Evolutionary conservation across 1,140 invertebrate species (phyloP), one percentile per base, ranked within the genome.

Genomic region (Hylyphantes graminicola): DNA sequence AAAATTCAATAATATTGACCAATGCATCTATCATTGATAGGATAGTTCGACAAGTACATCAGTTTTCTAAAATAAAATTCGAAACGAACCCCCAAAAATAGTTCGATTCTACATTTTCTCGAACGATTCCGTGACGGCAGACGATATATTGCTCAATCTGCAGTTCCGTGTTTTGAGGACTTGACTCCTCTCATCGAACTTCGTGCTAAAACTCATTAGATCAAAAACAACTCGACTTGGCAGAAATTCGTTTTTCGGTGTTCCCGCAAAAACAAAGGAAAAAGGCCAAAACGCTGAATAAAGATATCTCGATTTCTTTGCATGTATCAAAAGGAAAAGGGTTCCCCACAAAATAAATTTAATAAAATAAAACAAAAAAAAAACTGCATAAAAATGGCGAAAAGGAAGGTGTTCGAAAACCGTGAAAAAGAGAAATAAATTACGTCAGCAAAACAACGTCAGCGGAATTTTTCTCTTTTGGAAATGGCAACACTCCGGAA

Each of bases 391-490:
- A 70, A 51, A 51, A 10, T 48, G 50, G 3, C 10, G 19, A 70
- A 70, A 70, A 51, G 54, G 7, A 70, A 78, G 67, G 63, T 78
- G 76, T 78, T 65, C 76, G 76, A 67, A 65, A 78, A 78, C 61
- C 76, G 76, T 78, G 76, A 78, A 78, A 35, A 78, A 78, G 63
- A 78, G 63, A 78, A 78, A 78, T 78, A 78, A 78, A 78, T 78
- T 67, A 63, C 76, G 76, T 78, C 76, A 78, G 76, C 76, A 78
- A 78, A 78, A 78, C 76, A 78, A 78, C 76, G 76, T 78, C 76
- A 78, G 76, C 76, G 63, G 67, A 78, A 78, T 78, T 78, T 65
- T 57, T 35, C 61, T 48, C 53, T 54, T 67, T 78, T 67, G 9
- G 15, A 21, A 54, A 12, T 54, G 74, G 57, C 57, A 76, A 61